Conservation (phyloP, 2,797 vertebrate species). For the Rhabdophis nuchalis region DNA sequence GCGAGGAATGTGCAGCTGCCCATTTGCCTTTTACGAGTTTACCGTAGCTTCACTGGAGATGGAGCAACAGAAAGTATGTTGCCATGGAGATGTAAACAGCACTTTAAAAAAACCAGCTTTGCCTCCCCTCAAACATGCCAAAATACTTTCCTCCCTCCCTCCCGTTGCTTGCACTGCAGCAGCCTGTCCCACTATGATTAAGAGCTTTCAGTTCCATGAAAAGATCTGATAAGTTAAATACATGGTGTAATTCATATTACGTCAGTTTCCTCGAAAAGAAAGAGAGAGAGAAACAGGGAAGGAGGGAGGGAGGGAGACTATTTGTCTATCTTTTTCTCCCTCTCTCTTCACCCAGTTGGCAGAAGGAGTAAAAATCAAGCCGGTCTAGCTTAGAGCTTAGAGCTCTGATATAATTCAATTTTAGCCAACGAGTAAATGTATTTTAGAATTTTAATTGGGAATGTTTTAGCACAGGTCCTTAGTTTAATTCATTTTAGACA, state of each 20-base stretch:
- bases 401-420: no score
- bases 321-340: background rate
- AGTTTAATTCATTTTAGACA: no score
- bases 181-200: background rate
- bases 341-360: background rate
- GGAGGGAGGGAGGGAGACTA: background rate
- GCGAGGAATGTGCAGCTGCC: constrained; percentile 63
- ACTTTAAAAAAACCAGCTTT: constrained; percentile 1
- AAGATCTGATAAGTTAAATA: background rate
- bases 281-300: background rate
- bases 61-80: constrained; percentile 28
- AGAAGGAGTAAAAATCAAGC: background rate
- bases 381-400: no score
- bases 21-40: constrained; percentile 19
- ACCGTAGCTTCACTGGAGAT: background rate
- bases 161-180: background rate
- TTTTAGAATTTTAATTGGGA: no score
- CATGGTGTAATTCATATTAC: background rate
- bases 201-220: constrained; percentile 19
- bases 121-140: constrained; percentile 2
- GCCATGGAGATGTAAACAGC: constrained; percentile 27
- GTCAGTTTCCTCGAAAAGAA: background rate
- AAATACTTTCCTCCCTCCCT: background rate
- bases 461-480: no score
- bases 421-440: no score